phyloP scores from a whole-genome alignment of 2,797 vertebrate genomes.

The Falco cherrug region DNA sequence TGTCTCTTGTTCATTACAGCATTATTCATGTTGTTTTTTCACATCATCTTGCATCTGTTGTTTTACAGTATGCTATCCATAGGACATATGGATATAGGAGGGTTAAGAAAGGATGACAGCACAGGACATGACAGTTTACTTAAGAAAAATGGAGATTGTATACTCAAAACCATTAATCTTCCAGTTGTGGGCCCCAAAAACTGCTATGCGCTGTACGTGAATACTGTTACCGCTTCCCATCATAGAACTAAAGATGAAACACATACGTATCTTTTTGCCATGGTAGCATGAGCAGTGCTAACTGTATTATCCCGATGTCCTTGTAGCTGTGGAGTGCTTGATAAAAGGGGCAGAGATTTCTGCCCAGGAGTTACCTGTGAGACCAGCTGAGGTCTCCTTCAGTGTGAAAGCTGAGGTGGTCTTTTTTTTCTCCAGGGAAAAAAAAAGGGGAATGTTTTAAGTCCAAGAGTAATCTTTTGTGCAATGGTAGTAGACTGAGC shows the following conservation, averaged over 20 bases:
- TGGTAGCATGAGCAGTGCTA: not conserved
- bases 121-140: not conserved
- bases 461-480: not conserved
- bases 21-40: not conserved
- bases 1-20: not conserved
- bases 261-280: fast-evolving
- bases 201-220: fast-evolving
- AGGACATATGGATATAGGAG: not conserved
- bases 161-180: not conserved
- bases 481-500: not conserved
- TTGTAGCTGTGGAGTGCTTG: not conserved
- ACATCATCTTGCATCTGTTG: not conserved
- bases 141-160: not conserved
- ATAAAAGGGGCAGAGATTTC: not conserved
- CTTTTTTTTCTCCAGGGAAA: not conserved
- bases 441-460: not conserved
- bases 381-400: not conserved
- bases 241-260: not conserved
- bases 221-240: not conserved
- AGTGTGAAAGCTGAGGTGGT: not conserved
- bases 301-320: not conserved
- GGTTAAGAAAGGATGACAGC: not conserved
- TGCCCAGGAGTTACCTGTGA: not conserved
- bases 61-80: not conserved
- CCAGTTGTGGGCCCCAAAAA: not conserved